A percentile compares a stretch with the other conserved stretches of the same genome.
Evolutionary conservation across 1,140 invertebrate species (phyloP).

Genomic region (Rhagoletis zephyria): DNA sequence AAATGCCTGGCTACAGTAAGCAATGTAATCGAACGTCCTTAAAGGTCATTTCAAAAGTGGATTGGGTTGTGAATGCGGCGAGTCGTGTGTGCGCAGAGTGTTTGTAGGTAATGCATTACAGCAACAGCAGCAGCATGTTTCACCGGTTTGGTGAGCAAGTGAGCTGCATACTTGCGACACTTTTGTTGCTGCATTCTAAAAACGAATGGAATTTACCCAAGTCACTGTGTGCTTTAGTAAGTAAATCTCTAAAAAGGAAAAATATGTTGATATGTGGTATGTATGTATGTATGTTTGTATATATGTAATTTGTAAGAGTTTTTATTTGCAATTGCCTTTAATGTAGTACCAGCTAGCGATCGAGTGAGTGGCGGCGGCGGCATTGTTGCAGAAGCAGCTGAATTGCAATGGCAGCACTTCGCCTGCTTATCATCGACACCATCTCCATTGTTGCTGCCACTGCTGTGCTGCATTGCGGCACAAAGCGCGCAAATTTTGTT

Average conservation of each 20-base stretch:
- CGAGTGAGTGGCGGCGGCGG: neutral
- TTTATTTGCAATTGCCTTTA: neutral
- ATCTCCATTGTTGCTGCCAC: neutral
- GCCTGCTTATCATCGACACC: conserved; percentile 30
- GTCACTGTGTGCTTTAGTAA: neutral
- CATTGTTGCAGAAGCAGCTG: neutral
- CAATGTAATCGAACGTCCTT: conserved; percentile 51
- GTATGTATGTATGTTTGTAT: neutral
- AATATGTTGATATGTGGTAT: neutral
- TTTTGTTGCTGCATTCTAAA: neutral
- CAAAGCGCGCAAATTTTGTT: neutral
- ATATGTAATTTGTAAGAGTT: neutral
- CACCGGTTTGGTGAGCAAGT: conserved; percentile 18
- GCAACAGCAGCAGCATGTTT: neutral
- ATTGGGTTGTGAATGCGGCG: neutral
- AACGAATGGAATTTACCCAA: conserved; percentile 33
- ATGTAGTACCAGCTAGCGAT: neutral
- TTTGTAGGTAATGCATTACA: neutral
- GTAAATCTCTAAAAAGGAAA: neutral
- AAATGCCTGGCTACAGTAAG: neutral
- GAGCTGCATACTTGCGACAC: neutral
- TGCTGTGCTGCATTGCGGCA: neutral
- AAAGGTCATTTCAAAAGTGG: conserved; percentile 36
- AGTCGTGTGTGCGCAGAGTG: neutral
- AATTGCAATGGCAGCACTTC: conserved; percentile 19